Evolutionary conservation across 2,888 invertebrate genomes (phyloP).

Genomic region (Mesorhabditis belari): DNA sequence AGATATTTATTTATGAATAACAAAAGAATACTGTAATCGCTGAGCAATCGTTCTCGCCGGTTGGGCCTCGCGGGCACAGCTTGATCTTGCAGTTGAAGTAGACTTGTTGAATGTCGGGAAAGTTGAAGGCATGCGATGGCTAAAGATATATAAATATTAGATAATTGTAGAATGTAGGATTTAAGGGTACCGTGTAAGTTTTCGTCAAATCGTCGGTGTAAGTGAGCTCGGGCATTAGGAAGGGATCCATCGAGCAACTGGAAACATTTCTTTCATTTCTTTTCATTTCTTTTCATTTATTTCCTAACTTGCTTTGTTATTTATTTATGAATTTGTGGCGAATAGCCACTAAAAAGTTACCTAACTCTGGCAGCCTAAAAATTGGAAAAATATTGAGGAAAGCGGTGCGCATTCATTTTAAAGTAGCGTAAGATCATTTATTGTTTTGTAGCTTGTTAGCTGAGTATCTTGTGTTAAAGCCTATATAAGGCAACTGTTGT

Average conservation of each 20-base stretch:
- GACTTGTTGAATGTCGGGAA: conserved; percentile 45
- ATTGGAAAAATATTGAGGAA: no score
- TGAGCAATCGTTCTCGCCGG: conserved; percentile 30
- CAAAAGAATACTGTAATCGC: conserved; percentile 21
- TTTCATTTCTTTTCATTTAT: background rate
- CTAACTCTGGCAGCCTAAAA: no score
- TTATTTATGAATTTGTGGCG: no score
- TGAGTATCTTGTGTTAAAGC: no score
- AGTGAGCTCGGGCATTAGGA: conserved; percentile 44
- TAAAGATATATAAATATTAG: conserved; percentile 2
- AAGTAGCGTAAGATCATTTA: no score
- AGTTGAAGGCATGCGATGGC: conserved; percentile 48
- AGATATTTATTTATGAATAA: background rate
- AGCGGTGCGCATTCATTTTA: no score
- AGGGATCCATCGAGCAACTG: conserved; percentile 39
- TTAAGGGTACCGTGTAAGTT: conserved; percentile 32
- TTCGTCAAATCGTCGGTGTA: conserved; percentile 42
- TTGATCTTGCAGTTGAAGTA: conserved; percentile 47
- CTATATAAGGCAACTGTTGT: no score
- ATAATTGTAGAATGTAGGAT: background rate
- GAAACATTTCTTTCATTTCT: conserved; percentile 2
- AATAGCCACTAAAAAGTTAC: no score
- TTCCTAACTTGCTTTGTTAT: no score
- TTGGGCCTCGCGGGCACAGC: conserved; percentile 29
- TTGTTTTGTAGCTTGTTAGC: no score